Base-by-base conservation (phyloP, 2,888 invertebrate genomes). In the Megaustenia siamemsis region DNA sequence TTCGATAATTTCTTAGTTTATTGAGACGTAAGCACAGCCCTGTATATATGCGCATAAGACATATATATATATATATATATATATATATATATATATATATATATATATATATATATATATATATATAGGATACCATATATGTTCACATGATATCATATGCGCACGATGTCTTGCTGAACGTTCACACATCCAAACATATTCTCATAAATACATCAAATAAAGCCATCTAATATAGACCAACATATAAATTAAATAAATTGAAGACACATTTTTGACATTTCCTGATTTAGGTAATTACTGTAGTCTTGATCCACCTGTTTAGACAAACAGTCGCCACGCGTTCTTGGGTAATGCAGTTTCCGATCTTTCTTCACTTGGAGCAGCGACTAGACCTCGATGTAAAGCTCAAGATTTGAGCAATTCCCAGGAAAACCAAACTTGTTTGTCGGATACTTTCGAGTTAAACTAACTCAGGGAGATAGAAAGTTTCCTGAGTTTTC, bases 81-180 rank as follows among this genome's bases (percentile, higher is more conserved):
- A 56, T 56, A 56, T 56, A 56, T 56, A 56, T 56, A 56, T 56
- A 56, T 56, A 56, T 56, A 56, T 56, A 56, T 56, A 56, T 18
- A 56, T 56, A 56, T 18, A 56, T 56, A 56, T 18, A 18, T 56
- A 56, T 24, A 56, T 56, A 56, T 18, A 56, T 56, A 56, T 18
- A 56, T 56, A 18, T 56, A 56, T 18, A 12, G 18, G 24, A 24
- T 56, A 4, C 10, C n/a, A 49, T 49, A 49, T 49, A 49, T 49
- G 18, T 49, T 12, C 49, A 49, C 49, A 49, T 18, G 18, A 12
- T 12, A 12, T 12, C 49, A 49, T 18, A 49, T 18, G 18, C 49
- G 18, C 49, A 49, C 10, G 18, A n/a, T n/a, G n/a, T n/a, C n/a
- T n/a, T n/a, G n/a, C n/a, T n/a, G n/a, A n/a, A n/a, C 49, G 18